Evolutionary conservation across 2,888 invertebrate species (phyloP).

Genomic region (Adineta ricciae): DNA sequence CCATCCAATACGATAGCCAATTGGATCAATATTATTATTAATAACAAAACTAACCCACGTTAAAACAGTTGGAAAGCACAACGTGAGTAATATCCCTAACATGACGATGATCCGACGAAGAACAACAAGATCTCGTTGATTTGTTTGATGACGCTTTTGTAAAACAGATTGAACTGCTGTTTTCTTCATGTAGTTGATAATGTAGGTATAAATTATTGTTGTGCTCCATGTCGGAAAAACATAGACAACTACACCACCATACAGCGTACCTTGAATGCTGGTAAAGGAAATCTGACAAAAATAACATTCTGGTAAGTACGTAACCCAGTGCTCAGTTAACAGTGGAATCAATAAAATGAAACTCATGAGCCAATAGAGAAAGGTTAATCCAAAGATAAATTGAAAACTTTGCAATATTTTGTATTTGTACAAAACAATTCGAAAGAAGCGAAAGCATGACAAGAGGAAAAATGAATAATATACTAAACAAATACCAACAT

Average conservation of each 20-base stretch:
- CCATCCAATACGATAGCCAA: too few relatives aligned
- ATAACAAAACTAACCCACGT: too few relatives aligned
- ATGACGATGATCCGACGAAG: neutral
- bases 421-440: neutral
- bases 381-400: neutral
- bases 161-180: neutral
- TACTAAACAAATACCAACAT: neutral
- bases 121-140: neutral
- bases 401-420: neutral
- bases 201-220: neutral
- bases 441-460: neutral
- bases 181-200: neutral
- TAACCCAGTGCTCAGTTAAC: neutral
- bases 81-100: neutral
- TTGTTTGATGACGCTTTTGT: neutral
- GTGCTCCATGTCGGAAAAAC: neutral
- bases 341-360: neutral
- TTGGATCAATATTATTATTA: too few relatives aligned
- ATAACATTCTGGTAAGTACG: neutral
- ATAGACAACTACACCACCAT: neutral
- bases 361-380: neutral
- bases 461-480: neutral
- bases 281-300: neutral
- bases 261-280: neutral
- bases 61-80: neutral